Conservation (phyloP, 2,888 invertebrate genomes). For the Aphidius colemani region DNA sequence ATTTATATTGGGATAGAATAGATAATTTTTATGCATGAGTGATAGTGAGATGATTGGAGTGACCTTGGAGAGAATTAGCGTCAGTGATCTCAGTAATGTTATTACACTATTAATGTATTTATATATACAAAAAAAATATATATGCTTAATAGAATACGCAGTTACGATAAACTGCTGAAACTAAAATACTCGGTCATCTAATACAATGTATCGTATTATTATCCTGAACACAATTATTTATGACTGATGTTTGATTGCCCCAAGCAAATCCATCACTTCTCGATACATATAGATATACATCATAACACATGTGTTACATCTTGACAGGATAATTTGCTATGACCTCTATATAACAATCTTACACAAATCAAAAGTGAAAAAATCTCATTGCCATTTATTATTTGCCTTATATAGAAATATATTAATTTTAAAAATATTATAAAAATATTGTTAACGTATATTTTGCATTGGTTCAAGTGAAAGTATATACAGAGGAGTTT, state of each 20-base stretch:
- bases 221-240: conserved; percentile 16
- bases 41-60: conserved; percentile 47
- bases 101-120: neutral
- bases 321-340: neutral
- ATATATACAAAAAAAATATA: neutral
- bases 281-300: neutral
- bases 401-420: no score
- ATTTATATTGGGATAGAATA: conserved; percentile 21
- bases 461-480: neutral
- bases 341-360: neutral
- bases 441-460: neutral
- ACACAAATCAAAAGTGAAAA: no score
- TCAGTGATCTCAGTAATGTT: conserved; percentile 40
- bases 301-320: no score
- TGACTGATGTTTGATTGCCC: neutral
- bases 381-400: no score
- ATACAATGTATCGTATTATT: conserved; percentile 12
- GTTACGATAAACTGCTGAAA: conserved; percentile 11
- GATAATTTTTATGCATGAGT: conserved; percentile 43
- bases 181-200: conserved; percentile 19
- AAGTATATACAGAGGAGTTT: neutral
- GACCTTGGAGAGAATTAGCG: conserved; percentile 46
- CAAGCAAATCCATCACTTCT: neutral
- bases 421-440: neutral
- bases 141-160: conserved; percentile 10